Base-by-base conservation (phyloP, 2,888 invertebrate species). In the Anoplius nigerrimus region DNA sequence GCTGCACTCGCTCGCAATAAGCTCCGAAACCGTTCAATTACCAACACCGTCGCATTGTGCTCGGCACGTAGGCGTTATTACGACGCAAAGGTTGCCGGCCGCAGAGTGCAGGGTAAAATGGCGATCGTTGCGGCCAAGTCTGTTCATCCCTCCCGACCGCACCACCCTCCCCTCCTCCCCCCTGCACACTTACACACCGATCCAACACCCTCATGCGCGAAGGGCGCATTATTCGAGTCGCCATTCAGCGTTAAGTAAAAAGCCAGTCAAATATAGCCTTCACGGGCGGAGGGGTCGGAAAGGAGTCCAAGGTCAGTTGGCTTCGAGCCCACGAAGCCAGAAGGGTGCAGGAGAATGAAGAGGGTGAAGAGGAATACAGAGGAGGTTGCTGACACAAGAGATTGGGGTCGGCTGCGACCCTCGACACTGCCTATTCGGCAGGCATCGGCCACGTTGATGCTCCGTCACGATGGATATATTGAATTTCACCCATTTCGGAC, bases 301-400 rank as follows among this genome's bases (percentile, higher is more conserved):
- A 81, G 59, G 76, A 79, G 79, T 75, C 78, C 82, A 84, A 84
- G 84, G 84, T 83, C 82, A 75, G 66, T 76, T 82, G 79, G 80
- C 78, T 72, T 67, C 61, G 66, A 74, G 80, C 73, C 76, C 66
- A 71, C 55, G 56, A 69, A 72, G 69, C 46, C 67, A 66, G 43
- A 42, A 48, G 54, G 57, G 57, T 70, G 69, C 54, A 57, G 22
- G 62, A 46, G 52, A 20, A 63, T 52, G 20, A 58, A 53, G 27
- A 34, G 20, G 2, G 20, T 3, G 42, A 56, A 18, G 24, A 48
- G 53, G 62, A 43, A 42, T 60, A 60, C 55, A 59, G 65, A 56
- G 63, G 69, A 72, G 72, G 72, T 76, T 76, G 82, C 82, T 82
- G 82, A 81, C 83, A 80, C 78, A 70, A 70, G 72, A 69, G 69